These are phyloP conservation scores for Bombus sylvicola DNA, from an alignment of 1,140 invertebrate genomes.

Conservation along the genomic window DNA sequence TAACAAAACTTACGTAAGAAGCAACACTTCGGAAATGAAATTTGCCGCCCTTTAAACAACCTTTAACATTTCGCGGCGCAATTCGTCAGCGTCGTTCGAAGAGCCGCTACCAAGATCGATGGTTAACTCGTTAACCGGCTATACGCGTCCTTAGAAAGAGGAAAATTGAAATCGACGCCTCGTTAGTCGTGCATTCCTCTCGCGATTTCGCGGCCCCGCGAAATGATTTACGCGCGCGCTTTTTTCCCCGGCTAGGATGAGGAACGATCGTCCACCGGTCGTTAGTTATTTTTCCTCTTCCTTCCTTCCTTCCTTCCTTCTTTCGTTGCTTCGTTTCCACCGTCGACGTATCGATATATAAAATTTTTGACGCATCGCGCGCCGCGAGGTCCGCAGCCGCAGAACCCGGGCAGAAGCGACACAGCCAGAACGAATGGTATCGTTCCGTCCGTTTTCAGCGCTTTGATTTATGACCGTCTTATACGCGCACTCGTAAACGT, in stretches of 20 bases:
- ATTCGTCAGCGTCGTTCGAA: neutral
- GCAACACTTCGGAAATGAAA: too few relatives aligned
- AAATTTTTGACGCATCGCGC: constrained; percentile 22
- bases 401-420: neutral
- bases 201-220: constrained; percentile 13
- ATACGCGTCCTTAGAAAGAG: neutral
- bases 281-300: constrained; percentile 25
- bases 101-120: neutral
- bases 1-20: too few relatives aligned
- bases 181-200: constrained; percentile 24
- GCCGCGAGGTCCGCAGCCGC: neutral
- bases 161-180: constrained; percentile 41
- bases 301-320: neutral
- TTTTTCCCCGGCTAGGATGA: constrained; percentile 3
- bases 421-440: constrained; percentile 53
- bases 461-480: constrained; percentile 66
- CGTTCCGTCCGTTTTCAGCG: constrained; percentile 64
- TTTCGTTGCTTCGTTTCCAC: neutral
- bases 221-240: constrained; percentile 41
- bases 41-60: neutral
- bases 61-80: too few relatives aligned
- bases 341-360: constrained; percentile 12
- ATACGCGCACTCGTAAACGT: constrained; percentile 63
- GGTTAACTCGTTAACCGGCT: neutral
- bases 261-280: constrained; percentile 25